Base-by-base conservation (phyloP, 2,888 invertebrate genomes). In the Caenorhabditis sp. region DNA sequence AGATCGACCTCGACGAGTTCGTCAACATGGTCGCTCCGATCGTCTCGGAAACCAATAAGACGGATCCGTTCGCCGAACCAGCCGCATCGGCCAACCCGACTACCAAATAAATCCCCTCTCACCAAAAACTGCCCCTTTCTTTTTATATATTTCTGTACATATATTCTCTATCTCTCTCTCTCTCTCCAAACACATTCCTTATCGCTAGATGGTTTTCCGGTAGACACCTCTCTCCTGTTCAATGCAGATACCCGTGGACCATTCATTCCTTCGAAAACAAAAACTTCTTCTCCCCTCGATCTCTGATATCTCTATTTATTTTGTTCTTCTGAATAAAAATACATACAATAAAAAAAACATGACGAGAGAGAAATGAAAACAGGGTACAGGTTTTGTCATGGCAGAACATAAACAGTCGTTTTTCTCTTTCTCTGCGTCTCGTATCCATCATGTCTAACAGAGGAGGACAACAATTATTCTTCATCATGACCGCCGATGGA, bases 1-100 rank as follows among this genome's bases (percentile, higher is more conserved):
- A 92, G 90, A 92, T 92, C 28, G 90, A 92, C 82, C 91, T 91
- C 61, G 92, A 92, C 63, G 92, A 92, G 68, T 92, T 92, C 85
- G 92, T 92, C 26, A 89, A 91, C 70, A 92, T 91, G 89, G 89
- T 92, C 26, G 91, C 92, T 16, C 91, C 92, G 26, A 92, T 92
- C 22, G 91, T 92, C n/a, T 87, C 90, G 24, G 92, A 92, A 12
- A 89, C 89, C 24, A 89, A 76, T 69, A 92, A 91, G 66, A 89
- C 90, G 51, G 91, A 90, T 76, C 90, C 90, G 16, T 92, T 91
- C 70, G 89, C 89, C 58, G 91, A 91, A 41, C 90, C 90, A 26
- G 58, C 84, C 16, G 76, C 84, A 6, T 68, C 84, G 0, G 63
- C 64, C 22, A 76, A 74, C 28, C 56, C 80, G 7, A 61, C 73